A percentile compares a stretch with the other conserved stretches of the same genome.
phyloP scores from a whole-genome alignment of 2,113 vertebrate genomes.

The Balaeniceps rex region DNA sequence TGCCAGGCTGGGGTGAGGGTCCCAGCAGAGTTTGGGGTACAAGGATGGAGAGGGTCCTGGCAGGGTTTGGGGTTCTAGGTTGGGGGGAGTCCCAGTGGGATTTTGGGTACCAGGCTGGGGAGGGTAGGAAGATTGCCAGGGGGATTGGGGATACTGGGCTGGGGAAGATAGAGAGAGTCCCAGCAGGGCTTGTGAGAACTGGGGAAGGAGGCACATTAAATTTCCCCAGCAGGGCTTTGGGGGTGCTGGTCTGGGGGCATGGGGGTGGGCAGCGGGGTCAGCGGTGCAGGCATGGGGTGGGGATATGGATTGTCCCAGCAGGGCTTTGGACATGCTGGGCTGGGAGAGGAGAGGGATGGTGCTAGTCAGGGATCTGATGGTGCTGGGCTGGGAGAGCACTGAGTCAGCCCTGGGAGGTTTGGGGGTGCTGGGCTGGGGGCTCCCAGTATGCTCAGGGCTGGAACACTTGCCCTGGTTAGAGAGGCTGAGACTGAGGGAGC shows the following conservation, averaged over 20 bases:
- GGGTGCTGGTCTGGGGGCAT: background rate
- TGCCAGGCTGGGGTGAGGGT: background rate
- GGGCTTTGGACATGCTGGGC: background rate
- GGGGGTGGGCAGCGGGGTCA: too few species aligned
- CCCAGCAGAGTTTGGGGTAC: background rate
- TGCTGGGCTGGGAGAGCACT: background rate
- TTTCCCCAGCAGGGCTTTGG: background rate
- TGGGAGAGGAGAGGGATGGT: background rate
- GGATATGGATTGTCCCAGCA: background rate
- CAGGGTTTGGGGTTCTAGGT: background rate
- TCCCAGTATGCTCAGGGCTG: background rate
- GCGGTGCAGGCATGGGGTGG: background rate
- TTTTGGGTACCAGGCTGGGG: background rate
- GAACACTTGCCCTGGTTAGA: background rate
- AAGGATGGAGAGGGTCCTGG: background rate
- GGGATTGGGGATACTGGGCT: background rate
- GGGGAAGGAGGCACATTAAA: background rate
- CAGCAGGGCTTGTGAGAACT: background rate
- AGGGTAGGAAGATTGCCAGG: background rate
- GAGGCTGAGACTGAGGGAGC: background rate
- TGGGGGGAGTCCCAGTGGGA: background rate
- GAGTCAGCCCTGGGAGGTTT: background rate
- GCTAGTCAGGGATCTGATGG: background rate
- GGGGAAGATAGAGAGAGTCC: background rate
- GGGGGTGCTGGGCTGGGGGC: background rate